phyloP scores from a whole-genome alignment of 2,888 invertebrate species.

The Pomacea canaliculata region DNA sequence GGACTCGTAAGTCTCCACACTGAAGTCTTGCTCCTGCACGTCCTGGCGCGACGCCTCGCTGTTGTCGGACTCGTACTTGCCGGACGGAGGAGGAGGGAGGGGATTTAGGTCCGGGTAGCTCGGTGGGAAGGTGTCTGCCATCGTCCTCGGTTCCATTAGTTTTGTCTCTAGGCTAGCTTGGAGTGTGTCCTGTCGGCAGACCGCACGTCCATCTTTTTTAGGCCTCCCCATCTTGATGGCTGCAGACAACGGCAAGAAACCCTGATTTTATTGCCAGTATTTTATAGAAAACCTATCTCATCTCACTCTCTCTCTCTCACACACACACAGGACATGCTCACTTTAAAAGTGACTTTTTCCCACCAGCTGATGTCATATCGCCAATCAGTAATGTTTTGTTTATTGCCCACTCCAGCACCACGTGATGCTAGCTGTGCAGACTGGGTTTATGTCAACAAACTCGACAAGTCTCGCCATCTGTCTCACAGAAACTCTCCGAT shows the following conservation, averaged over 20 bases:
- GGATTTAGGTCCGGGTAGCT: neutral
- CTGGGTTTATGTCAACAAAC: too few species aligned
- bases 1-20: slow-evolving; percentile 14
- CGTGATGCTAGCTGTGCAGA: too few species aligned
- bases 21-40: neutral
- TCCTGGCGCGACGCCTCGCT: neutral
- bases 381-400: too few species aligned
- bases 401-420: too few species aligned
- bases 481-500: neutral
- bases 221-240: slow-evolving; percentile 63
- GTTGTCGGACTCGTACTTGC: neutral
- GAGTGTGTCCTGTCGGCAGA: slow-evolving; percentile 6
- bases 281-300: neutral
- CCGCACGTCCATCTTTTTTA: slow-evolving; percentile 42
- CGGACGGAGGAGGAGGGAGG: neutral
- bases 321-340: neutral
- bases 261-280: neutral
- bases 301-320: neutral
- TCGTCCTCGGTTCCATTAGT: too few species aligned
- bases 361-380: too few species aligned
- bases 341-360: too few species aligned
- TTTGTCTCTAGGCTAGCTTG: too few species aligned
- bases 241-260: slow-evolving; percentile 28
- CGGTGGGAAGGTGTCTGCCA: too few species aligned
- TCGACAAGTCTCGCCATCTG: too few species aligned